Percentiles rank a stretch among this genome's conserved stretches.
Evolutionary conservation across 30 jellyfish, hydroid and myxozoan genomes (phyloP).

Genomic region (Aurelia sp.): DNA sequence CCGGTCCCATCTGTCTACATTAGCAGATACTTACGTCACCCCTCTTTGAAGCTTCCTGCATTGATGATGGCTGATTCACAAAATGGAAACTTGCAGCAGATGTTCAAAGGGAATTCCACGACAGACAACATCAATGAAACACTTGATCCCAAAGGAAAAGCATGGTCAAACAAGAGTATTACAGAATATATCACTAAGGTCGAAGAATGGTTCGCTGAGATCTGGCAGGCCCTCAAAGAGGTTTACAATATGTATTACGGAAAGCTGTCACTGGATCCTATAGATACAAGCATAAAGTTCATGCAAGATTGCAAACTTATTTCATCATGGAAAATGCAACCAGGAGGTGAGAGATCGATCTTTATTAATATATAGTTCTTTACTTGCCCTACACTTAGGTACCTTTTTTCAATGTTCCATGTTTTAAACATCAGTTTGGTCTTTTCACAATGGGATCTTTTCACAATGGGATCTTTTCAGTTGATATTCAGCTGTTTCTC

Average conservation of each 20-base stretch:
- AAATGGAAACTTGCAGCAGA: constrained; percentile 58
- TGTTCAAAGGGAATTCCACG: constrained; percentile 48
- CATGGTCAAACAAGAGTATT: constrained; percentile 92
- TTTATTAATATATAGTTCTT: not conserved
- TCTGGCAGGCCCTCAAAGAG: constrained; percentile 72
- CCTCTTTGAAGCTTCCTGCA: constrained; percentile 81
- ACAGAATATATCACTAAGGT: constrained; percentile 70
- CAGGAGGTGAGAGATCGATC: constrained; percentile 80
- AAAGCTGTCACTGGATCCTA: constrained; percentile 37
- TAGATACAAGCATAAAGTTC: constrained; percentile 83
- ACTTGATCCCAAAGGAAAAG: constrained; percentile 90
- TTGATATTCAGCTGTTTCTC: too few relatives aligned
- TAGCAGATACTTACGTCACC: constrained; percentile 67
- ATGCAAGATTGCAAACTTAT: constrained; percentile 76
- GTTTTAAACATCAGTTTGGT: too few relatives aligned
- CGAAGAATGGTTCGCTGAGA: constrained; percentile 74
- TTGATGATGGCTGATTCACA: constrained; percentile 26
- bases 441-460: too few relatives aligned
- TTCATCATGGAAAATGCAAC: constrained; percentile 56
- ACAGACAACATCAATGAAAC: constrained; percentile 47
- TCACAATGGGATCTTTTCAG: too few relatives aligned
- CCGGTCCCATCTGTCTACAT: constrained; percentile 75
- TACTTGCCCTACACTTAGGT: too few relatives aligned
- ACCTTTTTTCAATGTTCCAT: too few relatives aligned
- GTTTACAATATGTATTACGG: constrained; percentile 80